Base-by-base conservation (phyloP, 2,888 invertebrate species). In the Dusona sp. region DNA sequence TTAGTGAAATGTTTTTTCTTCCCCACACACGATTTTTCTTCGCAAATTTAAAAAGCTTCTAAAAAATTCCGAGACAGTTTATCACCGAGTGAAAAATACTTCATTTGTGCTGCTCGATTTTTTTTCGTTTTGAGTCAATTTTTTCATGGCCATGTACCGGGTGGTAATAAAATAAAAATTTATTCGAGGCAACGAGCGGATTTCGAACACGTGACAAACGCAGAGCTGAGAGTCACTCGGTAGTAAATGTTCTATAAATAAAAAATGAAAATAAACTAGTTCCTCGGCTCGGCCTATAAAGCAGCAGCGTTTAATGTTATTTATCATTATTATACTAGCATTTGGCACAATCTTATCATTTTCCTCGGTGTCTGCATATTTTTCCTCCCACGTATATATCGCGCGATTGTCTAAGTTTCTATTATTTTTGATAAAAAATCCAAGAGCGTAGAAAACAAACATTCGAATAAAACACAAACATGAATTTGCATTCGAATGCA, bases 241-340 rank as follows among this genome's bases (percentile, higher is more conserved):
- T 51, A 36, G 64, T 51, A 16, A 57, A 70, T 38, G 64, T 29
- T 79, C 83, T 86, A 86, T 86, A 83, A 83, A 86, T 86, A 83
- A 79, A 85, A 83, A 86, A 86, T 86, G 79, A 83, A 83, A 83
- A 80, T 83, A 83, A 86, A 72, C 79, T 72, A 75, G 83, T 75
- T 68, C 51, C 70, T 79, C 70, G 25, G 78, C 78, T 54, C 79
- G 70, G 79, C 72, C 68, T 86, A 77, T 83, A 29, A 51, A 70
- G 68, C 70, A 9, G n/a, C 33, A 38, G n/a, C 67, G 19, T 19
- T 38, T 22, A 9, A 67, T 67, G 38, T 67, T 67, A 22, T 67
- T 67, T 38, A 36, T 67, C 67, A 38, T 67, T 22, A 67, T 67
- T 38, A 64, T 64, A 22, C 22, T 22, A 9, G 61, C 61, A 61